Evolutionary conservation across 2,113 vertebrate genomes (phyloP), one percentile per base, ranked within the genome.

Genomic region (Mesembrinibis cayennensis): DNA sequence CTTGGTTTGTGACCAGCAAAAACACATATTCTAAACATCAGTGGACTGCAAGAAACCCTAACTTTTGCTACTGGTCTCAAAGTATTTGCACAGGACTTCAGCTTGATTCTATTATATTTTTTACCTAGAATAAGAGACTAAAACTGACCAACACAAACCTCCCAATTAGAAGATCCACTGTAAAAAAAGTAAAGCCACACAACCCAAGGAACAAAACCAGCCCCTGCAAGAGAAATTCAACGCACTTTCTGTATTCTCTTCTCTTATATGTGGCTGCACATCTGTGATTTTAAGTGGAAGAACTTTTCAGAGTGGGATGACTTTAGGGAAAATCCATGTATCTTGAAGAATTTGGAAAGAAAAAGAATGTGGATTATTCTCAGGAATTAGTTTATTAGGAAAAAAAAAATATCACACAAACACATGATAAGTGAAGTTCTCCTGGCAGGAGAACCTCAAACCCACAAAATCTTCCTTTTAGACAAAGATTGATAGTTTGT

Each of bases 1-100:
- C 74, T 96, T 95, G 90, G 63, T 89, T 53, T 34, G 2, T 44
- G 82, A 95, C 80, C 96, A 96, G 96, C 52, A 97, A 96, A 97
- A 96, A 96, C 93, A 96, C 59, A 87, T 71, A 89, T 70, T 81
- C 80, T 76, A 91, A 95, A 86, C 92, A 90, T 92, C 45, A 86
- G 77, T 72, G 81, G 76, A 90, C 79, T 72, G 26, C 70, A 87
- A 93, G 80, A 90, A 95, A 44, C n/a, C 69, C 22, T 76, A 87
- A 87, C 44, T 79, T 96, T 93, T 73, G 73, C 89, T 96, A 93
- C 95, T 89, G 79, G 78, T 96, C 72, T 93, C 73, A 26, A 80
- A 91, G 23, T 67, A 53, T 73, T 82, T 96, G 88, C 67, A 70
- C 18, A 81, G 87, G 69, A 92, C 49, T 81, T 56, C 74, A 66